Base-by-base conservation (phyloP, 2,888 invertebrate species). In the Agrenia bidenticulata region DNA sequence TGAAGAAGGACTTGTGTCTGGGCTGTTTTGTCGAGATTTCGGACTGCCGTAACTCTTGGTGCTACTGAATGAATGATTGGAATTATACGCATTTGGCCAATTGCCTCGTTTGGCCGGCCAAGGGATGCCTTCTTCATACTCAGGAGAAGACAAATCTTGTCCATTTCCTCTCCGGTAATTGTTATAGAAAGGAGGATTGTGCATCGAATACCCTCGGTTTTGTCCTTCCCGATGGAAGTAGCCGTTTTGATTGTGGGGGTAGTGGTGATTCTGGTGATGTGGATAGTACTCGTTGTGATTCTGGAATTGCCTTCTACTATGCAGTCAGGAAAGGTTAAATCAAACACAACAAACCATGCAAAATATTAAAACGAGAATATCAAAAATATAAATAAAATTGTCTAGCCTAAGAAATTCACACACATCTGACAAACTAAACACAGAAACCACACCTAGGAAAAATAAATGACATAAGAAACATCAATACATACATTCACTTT, bases 201-300 rank as follows among this genome's bases (percentile, higher is more conserved):
- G 9, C 2, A 27, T 21, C 23, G 56, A 17, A 26, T 27, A 55
- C 2, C 55, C 32, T n/a, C 55, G 24, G 17, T 27, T 37, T 13
- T 5, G n/a, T 45, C 41, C 56, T 17, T 37, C 24, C 1, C 41
- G 39, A 21, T 37, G 11, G 41, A 19, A 37, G 19, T 57, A 41
- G 51, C 37, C 61, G 56, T 63, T 63, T 26, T 27, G 17, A 26
- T 19, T 49, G 41, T 37, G 19, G 32, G 23, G 19, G n/a, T 37
- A 37, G 13, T 50, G 53, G 2, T 53, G 39, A 39, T 53, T 53
- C 55, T 63, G 55, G 42, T 69, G 37, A 60, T 70, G 65, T 37
- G 66, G 66, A 45, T 57, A 26, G 51, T 70, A 65, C 21, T 68
- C 67, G 45, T 73, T 45, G 19, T 70, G 63, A 41, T 69, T 61